A percentile compares a stretch with the other conserved stretches of the same genome.
phyloP scores from a whole-genome alignment of 2,888 invertebrate species.

The Ophioninae sp. region DNA sequence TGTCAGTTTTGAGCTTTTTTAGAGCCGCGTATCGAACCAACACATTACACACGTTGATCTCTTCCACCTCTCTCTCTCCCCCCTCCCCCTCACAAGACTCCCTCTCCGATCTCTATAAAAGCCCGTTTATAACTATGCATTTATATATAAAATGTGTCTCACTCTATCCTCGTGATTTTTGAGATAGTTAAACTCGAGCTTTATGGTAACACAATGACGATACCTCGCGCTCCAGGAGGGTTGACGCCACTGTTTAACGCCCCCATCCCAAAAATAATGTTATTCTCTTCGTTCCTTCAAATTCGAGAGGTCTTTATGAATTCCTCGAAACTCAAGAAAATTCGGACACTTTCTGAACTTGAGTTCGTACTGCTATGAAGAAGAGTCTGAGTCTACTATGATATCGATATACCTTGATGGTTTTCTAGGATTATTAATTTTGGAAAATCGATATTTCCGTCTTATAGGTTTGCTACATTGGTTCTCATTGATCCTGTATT shows the following conservation, averaged over 20 bases:
- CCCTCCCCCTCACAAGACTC: constrained; percentile 1
- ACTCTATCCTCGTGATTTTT: constrained; percentile 24
- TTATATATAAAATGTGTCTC: neutral
- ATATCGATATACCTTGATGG: neutral
- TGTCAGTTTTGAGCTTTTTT: constrained; percentile 67
- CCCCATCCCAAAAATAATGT: constrained; percentile 32
- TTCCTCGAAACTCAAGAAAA: constrained; percentile 18
- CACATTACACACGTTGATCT: constrained; percentile 15
- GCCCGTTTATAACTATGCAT: neutral
- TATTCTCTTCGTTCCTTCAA: constrained; percentile 20
- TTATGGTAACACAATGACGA: constrained; percentile 36
- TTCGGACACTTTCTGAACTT: neutral
- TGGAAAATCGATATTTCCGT: neutral
- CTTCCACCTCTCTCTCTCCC: constrained; percentile 10
- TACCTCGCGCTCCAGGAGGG: constrained; percentile 23
- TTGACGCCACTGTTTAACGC: constrained; percentile 25
- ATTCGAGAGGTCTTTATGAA: constrained; percentile 1
- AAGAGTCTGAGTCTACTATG: neutral
- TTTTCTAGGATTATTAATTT: neutral
- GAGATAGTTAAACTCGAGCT: constrained; percentile 40
- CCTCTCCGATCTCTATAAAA: constrained; percentile 24
- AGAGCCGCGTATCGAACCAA: constrained; percentile 25
- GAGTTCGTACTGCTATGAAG: neutral
- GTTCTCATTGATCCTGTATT: neutral
- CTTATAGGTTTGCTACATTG: neutral